These are phyloP conservation scores for Solen grandis DNA, from an alignment of 1,140 invertebrate genomes.

Conservation along the genomic window DNA sequence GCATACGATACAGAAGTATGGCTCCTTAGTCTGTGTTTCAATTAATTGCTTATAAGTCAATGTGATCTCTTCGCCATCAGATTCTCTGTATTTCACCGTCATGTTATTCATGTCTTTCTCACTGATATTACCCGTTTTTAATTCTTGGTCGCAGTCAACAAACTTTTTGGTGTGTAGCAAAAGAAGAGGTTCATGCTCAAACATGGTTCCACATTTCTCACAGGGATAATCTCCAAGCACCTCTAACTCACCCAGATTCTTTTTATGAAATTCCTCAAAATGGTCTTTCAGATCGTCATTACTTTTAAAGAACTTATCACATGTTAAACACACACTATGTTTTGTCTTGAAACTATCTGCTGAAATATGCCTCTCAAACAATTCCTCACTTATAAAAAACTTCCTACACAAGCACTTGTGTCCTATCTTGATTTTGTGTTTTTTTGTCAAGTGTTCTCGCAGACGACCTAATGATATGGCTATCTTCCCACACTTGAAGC, in stretches of 20 bases:
- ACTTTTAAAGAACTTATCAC: slow-evolving; percentile 15
- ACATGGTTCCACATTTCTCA: slow-evolving; percentile 17
- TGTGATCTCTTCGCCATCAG: no score
- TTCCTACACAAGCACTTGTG: slow-evolving; percentile 27
- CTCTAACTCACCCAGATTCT: no score
- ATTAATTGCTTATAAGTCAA: no score
- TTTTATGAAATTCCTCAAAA: neutral
- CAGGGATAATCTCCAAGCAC: slow-evolving; percentile 5
- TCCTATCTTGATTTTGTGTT: slow-evolving; percentile 31
- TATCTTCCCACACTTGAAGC: slow-evolving; percentile 26
- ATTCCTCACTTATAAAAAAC: slow-evolving; percentile 19
- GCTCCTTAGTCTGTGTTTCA: neutral
- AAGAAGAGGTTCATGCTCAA: slow-evolving; percentile 9
- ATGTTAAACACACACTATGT: slow-evolving; percentile 26
- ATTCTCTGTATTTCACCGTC: slow-evolving; percentile 19
- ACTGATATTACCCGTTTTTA: neutral
- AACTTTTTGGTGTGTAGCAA: slow-evolving; percentile 17
- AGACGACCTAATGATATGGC: neutral
- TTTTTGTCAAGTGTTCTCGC: slow-evolving; percentile 16
- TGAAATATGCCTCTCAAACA: slow-evolving; percentile 12
- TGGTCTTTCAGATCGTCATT: neutral
- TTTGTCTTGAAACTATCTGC: neutral
- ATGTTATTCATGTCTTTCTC: neutral
- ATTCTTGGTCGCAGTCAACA: slow-evolving; percentile 16
- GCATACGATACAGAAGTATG: slow-evolving; percentile 23